phyloP scores from a whole-genome alignment of 2,888 invertebrate genomes.

The Patella ulyssiponensis region DNA sequence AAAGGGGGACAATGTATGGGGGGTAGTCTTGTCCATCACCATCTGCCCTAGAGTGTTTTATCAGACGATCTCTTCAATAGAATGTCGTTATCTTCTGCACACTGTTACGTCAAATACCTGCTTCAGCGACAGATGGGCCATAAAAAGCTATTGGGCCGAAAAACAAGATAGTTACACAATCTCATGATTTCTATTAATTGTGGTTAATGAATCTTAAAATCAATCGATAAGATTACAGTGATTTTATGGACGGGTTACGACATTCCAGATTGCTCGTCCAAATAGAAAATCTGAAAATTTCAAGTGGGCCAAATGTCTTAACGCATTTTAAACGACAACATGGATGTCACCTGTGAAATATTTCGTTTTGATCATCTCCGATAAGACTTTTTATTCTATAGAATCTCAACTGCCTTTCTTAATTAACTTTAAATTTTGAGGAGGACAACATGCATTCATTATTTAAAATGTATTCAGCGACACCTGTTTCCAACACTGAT shows the following conservation, averaged over 20 bases:
- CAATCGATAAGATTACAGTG: background rate
- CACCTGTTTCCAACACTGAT: too few species aligned
- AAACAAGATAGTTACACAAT: background rate
- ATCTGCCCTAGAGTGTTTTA: background rate
- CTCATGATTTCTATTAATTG: background rate
- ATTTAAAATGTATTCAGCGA: too few species aligned
- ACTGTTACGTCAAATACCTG: background rate
- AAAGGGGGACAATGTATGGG: background rate
- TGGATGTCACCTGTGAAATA: too few species aligned
- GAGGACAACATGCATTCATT: too few species aligned
- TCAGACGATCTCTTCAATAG: background rate
- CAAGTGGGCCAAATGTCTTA: too few species aligned
- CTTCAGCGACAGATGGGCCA: conserved; percentile 1
- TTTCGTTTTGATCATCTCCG: too few species aligned
- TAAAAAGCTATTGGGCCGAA: background rate
- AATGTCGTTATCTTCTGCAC: background rate
- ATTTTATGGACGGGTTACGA: background rate
- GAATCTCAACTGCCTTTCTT: too few species aligned
- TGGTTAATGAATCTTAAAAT: conserved; percentile 2
- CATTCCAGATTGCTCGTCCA: background rate
- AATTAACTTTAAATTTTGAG: too few species aligned
- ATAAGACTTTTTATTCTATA: too few species aligned
- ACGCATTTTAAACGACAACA: too few species aligned
- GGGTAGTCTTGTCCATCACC: background rate
- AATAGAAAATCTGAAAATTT: too few species aligned